Conservation (phyloP, 2,113 vertebrate genomes). For the Anthoscopus minutus region DNA sequence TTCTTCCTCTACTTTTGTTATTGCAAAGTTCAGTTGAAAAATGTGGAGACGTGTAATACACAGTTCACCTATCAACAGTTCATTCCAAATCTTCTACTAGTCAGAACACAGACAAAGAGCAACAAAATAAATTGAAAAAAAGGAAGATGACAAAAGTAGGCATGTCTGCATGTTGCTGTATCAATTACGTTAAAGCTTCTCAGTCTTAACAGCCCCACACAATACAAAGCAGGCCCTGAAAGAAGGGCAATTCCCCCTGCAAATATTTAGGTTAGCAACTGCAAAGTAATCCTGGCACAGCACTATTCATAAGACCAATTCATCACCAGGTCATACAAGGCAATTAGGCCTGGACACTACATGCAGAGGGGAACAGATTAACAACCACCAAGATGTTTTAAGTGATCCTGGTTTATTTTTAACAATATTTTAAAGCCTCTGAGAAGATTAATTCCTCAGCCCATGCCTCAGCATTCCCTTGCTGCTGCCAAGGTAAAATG, state of each 20-base stretch:
- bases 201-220: not conserved
- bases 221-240: not conserved
- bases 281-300: constrained; percentile 7
- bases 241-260: not conserved
- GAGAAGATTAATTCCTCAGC: constrained; percentile 18
- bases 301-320: not conserved
- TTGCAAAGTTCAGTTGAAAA: not conserved
- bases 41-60: not conserved
- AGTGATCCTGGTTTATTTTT: constrained; percentile 22
- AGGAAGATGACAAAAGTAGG: not conserved
- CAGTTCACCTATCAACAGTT: not conserved
- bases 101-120: not conserved
- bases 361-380: not conserved
- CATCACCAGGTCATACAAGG: not conserved
- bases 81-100: not conserved
- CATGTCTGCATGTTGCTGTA: not conserved
- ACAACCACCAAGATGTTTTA: constrained; percentile 7
- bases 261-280: constrained; percentile 27
- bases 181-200: not conserved
- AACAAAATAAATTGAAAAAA: not conserved
- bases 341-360: not conserved
- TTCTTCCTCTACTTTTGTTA: not conserved
- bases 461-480: not conserved
- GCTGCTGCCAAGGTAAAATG: not conserved
- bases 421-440: constrained; percentile 35